Percentiles rank a stretch among this genome's conserved stretches.
phyloP scores from a whole-genome alignment of 2,888 invertebrate species.

The Alloscopus bannaensis region DNA sequence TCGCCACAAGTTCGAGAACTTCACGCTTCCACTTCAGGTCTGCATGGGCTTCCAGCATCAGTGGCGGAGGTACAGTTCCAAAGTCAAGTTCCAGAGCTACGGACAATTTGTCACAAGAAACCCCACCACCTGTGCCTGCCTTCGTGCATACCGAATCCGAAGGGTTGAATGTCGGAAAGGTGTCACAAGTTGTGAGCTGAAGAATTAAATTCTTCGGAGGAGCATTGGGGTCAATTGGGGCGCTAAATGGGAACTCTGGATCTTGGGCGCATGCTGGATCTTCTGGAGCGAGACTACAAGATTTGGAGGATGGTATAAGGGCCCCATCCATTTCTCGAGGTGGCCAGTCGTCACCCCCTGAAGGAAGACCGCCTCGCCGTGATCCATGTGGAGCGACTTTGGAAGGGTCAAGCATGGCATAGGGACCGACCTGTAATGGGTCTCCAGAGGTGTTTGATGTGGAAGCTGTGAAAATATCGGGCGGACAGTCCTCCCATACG shows the following conservation, averaged over 20 bases:
- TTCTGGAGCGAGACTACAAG: neutral
- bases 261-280: conserved; percentile 2
- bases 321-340: neutral
- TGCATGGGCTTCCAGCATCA: conserved; percentile 6
- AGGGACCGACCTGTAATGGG: neutral
- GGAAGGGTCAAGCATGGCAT: neutral
- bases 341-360: conserved; percentile 23
- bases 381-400: conserved; percentile 3
- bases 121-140: neutral
- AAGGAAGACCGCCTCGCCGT: neutral
- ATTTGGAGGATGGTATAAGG: neutral
- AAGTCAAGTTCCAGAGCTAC: conserved; percentile 22
- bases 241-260: neutral
- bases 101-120: conserved; percentile 22
- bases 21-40: conserved; percentile 42
- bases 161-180: conserved; percentile 17
- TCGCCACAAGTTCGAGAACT: conserved; percentile 6
- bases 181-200: conserved; percentile 11
- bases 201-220: conserved; percentile 5
- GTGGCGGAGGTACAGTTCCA: neutral
- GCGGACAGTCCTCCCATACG: conserved; percentile 36
- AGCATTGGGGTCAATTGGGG: neutral
- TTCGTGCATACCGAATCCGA: conserved; percentile 7
- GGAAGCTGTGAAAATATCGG: neutral
- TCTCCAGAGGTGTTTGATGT: neutral